Conservation (phyloP, 2,888 invertebrate genomes). For the Euzetes globulus region DNA sequence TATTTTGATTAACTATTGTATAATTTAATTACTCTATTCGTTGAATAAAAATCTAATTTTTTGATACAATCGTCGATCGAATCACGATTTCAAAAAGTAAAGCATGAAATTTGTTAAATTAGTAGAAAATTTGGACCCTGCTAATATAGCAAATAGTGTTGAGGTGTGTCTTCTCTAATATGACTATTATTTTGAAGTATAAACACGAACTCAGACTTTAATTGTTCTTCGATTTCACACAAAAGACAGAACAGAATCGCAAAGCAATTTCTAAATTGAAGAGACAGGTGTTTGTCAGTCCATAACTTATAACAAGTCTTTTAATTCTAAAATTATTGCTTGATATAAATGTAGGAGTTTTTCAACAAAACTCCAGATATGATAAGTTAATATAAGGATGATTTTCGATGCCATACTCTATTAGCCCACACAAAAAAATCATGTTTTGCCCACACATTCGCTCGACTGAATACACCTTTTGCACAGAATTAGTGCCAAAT, state of each 20-base stretch:
- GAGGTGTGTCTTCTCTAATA: neutral
- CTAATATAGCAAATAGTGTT: neutral
- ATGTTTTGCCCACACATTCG: constrained; percentile 26
- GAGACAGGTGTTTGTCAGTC: constrained; percentile 1
- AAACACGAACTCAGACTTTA: constrained; percentile 12
- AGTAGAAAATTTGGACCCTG: neutral
- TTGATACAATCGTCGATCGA: neutral
- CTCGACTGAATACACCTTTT: neutral
- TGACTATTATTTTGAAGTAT: neutral
- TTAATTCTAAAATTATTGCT: neutral
- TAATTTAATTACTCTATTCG: neutral
- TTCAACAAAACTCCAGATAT: neutral
- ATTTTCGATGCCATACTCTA: neutral
- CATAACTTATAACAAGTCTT: too few relatives aligned
- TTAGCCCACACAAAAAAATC: constrained; percentile 25
- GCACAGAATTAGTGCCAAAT: neutral
- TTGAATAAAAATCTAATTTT: neutral
- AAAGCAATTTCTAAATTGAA: neutral
- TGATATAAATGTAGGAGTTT: constrained; percentile 3
- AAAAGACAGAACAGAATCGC: neutral
- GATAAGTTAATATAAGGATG: neutral
- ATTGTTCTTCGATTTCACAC: neutral
- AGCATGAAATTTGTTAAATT: constrained; percentile 1
- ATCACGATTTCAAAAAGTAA: neutral
- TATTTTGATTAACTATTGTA: neutral